Base-by-base conservation (phyloP, 2,797 vertebrate genomes). In the Salarias fasciatus region DNA sequence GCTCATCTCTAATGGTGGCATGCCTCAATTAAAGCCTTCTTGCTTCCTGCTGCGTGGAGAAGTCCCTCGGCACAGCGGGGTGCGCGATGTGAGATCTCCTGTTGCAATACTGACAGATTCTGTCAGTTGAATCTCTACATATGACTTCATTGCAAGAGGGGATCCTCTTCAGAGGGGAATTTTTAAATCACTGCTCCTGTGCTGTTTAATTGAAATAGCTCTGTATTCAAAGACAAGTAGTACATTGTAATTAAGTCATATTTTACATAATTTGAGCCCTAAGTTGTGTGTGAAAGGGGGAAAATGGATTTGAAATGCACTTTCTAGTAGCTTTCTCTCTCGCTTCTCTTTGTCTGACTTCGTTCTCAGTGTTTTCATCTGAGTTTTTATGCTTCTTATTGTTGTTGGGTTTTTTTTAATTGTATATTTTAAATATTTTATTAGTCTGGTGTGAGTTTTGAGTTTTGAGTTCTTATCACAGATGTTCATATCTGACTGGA, bases 321-420 rank as follows among this genome's bases (percentile, higher is more conserved):
- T 46, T 57, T 14, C 1, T n/a, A 35, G 29, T n/a, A 5, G 8
- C 53, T 53, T 49, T 29, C 11, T 11, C 55, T 52, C 15, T 9
- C 44, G 41, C 15, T 15, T 11, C 29, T 42, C 14, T 55, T 55
- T n/a, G 4, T 28, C 24, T 36, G 6, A 38, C 36, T 33, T 59
- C 15, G 5, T 46, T 35, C 40, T 30, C 33, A 0, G n/a, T 11
- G 8, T 11, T 29, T 8, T 63, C 53, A n/a, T 56, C 8, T 13
- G 1, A 10, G 5, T 6, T 74, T 24, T n/a, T 50, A 28, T 67
- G 5, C 18, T 53, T 13, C 11, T 24, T 24, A 24, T 18, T 48
- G 2, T 43, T 24, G 24, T 18, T 48, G 2, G 43, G 29, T 56
- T 37, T 3, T 54, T 61, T 11, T 8, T 45, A 56, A 35, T 58